Percentiles rank a stretch among this genome's conserved stretches.
These are phyloP conservation scores for Lasioglossum morio DNA, from an alignment of 2,888 invertebrate genomes.

Conservation along the genomic window DNA sequence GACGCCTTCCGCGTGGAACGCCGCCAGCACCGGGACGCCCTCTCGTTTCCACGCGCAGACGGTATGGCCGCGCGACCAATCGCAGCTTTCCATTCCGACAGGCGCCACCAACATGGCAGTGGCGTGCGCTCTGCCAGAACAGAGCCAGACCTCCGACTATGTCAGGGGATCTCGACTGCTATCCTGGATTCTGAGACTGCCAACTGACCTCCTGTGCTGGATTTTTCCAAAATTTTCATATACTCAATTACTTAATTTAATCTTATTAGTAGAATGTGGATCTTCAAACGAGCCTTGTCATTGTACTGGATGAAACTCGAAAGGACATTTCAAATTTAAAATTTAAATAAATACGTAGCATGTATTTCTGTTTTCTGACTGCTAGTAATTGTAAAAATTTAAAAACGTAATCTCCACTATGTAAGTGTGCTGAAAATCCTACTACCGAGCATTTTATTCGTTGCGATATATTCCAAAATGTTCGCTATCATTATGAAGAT, in stretches of 20 bases:
- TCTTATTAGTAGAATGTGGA: not conserved
- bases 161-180: not conserved
- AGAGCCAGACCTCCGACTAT: slow-evolving; percentile 38
- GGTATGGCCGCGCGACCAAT: slow-evolving; percentile 77
- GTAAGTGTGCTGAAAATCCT: not conserved
- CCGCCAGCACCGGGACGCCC: slow-evolving; percentile 70
- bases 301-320: not conserved
- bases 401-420: no score
- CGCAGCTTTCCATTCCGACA: slow-evolving; percentile 52
- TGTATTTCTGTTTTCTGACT: no score
- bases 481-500: no score
- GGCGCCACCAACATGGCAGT: slow-evolving; percentile 81
- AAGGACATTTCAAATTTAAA: no score
- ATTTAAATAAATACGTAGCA: no score
- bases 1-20: slow-evolving; percentile 76
- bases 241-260: not conserved
- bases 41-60: slow-evolving; percentile 72
- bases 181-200: slow-evolving; percentile 5
- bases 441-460: no score
- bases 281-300: no score
- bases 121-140: slow-evolving; percentile 71
- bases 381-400: no score
- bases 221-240: not conserved
- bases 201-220: not conserved
- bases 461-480: no score